Percentiles rank a stretch among this genome's conserved stretches.
Evolutionary conservation across 2,113 vertebrate species (phyloP).

Genomic region (Bungarus multicinctus): DNA sequence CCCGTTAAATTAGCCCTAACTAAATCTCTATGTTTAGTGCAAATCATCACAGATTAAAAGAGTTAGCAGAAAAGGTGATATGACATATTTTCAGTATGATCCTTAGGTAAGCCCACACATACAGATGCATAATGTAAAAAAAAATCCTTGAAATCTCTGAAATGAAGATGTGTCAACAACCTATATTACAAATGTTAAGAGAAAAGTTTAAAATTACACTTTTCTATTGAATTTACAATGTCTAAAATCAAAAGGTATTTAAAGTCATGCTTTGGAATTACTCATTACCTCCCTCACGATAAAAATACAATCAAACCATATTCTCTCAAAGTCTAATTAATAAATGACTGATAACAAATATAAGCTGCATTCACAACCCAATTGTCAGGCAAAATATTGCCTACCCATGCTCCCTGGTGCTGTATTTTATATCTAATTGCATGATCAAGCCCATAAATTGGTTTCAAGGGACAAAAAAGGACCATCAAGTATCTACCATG

Average conservation of each 20-base stretch:
- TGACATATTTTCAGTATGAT: neutral
- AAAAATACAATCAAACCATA: constrained; percentile 10
- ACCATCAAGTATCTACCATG: constrained; percentile 61
- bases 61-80: neutral
- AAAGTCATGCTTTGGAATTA: constrained; percentile 69
- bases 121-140: constrained; percentile 13
- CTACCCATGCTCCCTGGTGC: constrained; percentile 58
- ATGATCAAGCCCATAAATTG: constrained; percentile 74
- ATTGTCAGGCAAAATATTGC: constrained; percentile 59
- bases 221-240: constrained; percentile 45
- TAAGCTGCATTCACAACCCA: constrained; percentile 58
- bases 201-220: constrained; percentile 54
- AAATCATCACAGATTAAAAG: neutral
- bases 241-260: constrained; percentile 68
- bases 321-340: constrained; percentile 72
- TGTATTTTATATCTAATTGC: constrained; percentile 72
- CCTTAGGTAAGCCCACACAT: neutral
- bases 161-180: constrained; percentile 27
- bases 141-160: constrained; percentile 12
- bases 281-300: constrained; percentile 34
- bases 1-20: neutral
- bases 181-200: constrained; percentile 36
- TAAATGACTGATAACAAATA: constrained; percentile 64
- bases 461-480: constrained; percentile 61
- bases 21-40: constrained; percentile 15